Evolutionary conservation across 2,888 invertebrate species (phyloP).

Genomic region (Amblyteles armatorius): DNA sequence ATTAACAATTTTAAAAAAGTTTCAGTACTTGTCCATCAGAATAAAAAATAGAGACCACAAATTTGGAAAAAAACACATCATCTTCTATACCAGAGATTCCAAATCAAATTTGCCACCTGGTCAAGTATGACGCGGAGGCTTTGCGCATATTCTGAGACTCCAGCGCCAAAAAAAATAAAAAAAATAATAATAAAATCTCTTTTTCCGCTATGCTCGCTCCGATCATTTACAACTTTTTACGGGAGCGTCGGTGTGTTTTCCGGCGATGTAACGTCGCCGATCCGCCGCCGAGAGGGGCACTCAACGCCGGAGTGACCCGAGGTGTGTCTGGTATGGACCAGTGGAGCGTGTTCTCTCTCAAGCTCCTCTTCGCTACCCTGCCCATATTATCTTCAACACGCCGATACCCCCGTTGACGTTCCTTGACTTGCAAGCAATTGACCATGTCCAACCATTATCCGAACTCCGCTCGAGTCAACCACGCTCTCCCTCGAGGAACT

Average conservation of each 20-base stretch:
- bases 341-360: slow-evolving; percentile 78
- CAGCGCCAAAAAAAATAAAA: neutral
- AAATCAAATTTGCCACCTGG: neutral
- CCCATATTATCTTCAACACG: slow-evolving; percentile 47
- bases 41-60: neutral
- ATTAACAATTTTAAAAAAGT: neutral
- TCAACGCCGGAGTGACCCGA: slow-evolving; percentile 69
- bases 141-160: neutral
- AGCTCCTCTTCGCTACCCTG: slow-evolving; percentile 53
- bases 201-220: neutral
- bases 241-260: slow-evolving; percentile 71
- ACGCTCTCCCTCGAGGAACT: neutral
- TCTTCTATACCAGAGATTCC: too few relatives aligned
- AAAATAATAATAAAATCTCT: neutral
- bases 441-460: slow-evolving; percentile 42
- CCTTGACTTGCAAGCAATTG: slow-evolving; percentile 66
- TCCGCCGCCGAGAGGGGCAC: slow-evolving; percentile 28
- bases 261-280: slow-evolving; percentile 64
- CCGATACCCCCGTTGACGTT: slow-evolving; percentile 50
- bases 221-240: slow-evolving; percentile 37
- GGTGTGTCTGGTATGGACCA: slow-evolving; percentile 82
- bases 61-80: neutral
- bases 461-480: neutral
- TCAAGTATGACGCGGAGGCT: neutral
- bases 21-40: neutral